These are phyloP conservation scores for Ailurus styani DNA, from an alignment of 2,113 vertebrate species.

Conservation along the genomic window DNA sequence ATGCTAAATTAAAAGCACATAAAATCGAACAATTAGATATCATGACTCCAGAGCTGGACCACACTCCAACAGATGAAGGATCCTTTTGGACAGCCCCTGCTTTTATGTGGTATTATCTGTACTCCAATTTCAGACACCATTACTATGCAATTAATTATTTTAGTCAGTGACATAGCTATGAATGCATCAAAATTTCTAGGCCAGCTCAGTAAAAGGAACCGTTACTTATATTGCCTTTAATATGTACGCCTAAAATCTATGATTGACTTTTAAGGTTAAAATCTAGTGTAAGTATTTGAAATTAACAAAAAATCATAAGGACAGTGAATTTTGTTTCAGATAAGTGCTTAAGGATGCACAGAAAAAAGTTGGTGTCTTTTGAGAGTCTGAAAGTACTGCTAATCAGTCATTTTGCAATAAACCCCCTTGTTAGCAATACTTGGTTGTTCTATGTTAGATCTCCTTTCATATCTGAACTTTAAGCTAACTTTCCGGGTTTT, in stretches of 20 bases:
- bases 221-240: not conserved
- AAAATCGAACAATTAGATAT: not conserved
- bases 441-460: not conserved
- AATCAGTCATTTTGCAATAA: not conserved
- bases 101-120: not conserved
- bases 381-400: not conserved
- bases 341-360: not conserved
- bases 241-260: not conserved
- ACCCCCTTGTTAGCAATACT: not conserved
- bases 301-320: not conserved
- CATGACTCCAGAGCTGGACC: not conserved
- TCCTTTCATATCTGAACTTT: conserved; percentile 28
- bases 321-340: not conserved
- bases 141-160: not conserved
- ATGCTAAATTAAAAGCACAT: not conserved
- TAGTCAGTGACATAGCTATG: not conserved
- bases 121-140: not conserved
- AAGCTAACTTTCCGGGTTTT: conserved; percentile 37
- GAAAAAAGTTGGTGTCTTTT: not conserved
- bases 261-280: not conserved
- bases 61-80: not conserved
- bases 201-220: not conserved
- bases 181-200: not conserved
- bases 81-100: not conserved
- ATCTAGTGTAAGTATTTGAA: not conserved